A percentile compares a stretch with the other conserved stretches of the same genome.
Conservation (phyloP, 2,888 invertebrate genomes). For the Strigamia maritima region DNA sequence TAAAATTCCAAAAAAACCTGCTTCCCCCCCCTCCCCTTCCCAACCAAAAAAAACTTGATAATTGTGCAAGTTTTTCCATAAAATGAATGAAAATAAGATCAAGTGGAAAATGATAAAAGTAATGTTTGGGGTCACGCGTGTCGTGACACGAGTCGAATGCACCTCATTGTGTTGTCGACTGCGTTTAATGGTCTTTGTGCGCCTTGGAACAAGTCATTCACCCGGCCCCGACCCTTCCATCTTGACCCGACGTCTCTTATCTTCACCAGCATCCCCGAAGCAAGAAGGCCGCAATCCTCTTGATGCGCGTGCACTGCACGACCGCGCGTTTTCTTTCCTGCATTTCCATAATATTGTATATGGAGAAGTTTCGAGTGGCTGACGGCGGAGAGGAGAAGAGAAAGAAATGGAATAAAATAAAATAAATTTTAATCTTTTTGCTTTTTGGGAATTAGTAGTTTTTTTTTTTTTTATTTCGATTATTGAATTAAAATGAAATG, state of each 20-base stretch:
- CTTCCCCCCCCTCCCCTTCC: neutral
- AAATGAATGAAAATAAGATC: neutral
- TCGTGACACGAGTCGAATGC: neutral
- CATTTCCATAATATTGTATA: constrained; percentile 1
- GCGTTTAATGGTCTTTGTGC: constrained; percentile 15
- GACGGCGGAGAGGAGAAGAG: too few species aligned
- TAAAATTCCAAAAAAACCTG: too few species aligned
- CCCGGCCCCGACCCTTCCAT: neutral
- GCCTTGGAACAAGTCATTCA: neutral
- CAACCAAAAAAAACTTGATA: neutral
- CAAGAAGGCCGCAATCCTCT: neutral
- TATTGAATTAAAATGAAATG: too few species aligned
- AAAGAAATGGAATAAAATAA: neutral
- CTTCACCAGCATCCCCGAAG: neutral
- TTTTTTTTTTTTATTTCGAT: too few species aligned
- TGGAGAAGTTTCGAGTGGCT: neutral
- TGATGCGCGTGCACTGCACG: neutral
- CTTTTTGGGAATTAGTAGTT: neutral
- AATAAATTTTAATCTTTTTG: neutral
- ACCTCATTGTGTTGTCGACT: constrained; percentile 15
- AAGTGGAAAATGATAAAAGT: neutral
- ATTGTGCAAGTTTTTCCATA: neutral
- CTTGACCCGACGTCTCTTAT: constrained; percentile 9
- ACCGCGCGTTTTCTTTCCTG: neutral
- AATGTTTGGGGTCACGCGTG: constrained; percentile 2